Percentiles rank a stretch among this genome's conserved stretches.
phyloP scores from a whole-genome alignment of 2,113 vertebrate genomes.

The Notarius quadriscutis region DNA sequence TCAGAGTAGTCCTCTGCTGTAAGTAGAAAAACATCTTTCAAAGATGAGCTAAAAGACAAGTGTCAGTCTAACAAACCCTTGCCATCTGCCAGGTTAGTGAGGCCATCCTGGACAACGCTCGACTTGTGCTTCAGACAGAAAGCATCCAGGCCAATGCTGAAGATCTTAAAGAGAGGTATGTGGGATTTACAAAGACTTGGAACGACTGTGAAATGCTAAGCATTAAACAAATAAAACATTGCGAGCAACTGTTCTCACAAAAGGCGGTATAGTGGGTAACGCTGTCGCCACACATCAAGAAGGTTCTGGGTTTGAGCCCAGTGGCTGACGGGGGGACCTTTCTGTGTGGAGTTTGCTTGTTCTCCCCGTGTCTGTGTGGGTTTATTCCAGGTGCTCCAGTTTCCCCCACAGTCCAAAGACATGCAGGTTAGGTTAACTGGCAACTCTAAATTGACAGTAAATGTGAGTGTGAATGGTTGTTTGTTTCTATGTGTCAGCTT shows the following conservation, averaged over 20 bases:
- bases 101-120: constrained; percentile 87
- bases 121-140: constrained; percentile 88
- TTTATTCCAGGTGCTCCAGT: too few relatives aligned
- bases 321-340: too few relatives aligned
- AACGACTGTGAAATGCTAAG: not conserved
- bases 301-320: too few relatives aligned
- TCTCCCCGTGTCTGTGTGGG: too few relatives aligned
- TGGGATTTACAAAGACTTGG: not conserved
- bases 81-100: constrained; percentile 80
- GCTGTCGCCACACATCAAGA: too few relatives aligned
- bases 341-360: too few relatives aligned
- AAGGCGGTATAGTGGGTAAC: too few relatives aligned
- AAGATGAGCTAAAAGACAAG: not conserved
- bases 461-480: too few relatives aligned
- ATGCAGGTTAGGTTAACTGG: too few relatives aligned
- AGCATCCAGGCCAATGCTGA: constrained; percentile 88
- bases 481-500: too few relatives aligned
- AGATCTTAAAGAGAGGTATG: constrained; percentile 86
- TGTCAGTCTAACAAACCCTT: not conserved
- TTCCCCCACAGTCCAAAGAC: too few relatives aligned
- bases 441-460: too few relatives aligned
- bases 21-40: not conserved
- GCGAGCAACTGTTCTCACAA: not conserved
- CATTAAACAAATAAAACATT: not conserved
- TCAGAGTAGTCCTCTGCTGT: not conserved